Conservation (phyloP, 2,797 vertebrate genomes). For the Enteromius viviparus region DNA sequence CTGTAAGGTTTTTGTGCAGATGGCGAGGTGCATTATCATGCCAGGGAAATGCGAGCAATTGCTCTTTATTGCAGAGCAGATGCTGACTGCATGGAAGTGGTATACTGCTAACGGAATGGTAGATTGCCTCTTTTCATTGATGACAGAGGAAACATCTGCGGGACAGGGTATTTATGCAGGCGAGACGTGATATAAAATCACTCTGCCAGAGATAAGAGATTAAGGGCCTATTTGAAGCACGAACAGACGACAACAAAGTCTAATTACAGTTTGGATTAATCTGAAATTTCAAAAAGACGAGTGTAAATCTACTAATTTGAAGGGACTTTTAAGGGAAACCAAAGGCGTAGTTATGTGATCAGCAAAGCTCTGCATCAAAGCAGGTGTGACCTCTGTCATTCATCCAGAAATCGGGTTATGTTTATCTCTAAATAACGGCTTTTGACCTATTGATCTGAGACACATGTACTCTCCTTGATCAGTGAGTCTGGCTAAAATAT, state of each 20-base stretch:
- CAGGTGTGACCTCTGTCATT: constrained; percentile 31
- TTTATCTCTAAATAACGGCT: constrained; percentile 25
- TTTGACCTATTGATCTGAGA: constrained; percentile 48
- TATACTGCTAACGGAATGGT: constrained; percentile 75
- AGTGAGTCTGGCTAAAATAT: constrained; percentile 28
- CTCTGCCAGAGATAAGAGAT: constrained; percentile 60
- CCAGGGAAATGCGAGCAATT: constrained; percentile 72
- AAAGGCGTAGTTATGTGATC: not conserved
- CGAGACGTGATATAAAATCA: constrained; percentile 62
- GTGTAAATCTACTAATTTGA: constrained; percentile 30
- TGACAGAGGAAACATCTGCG: constrained; percentile 73
- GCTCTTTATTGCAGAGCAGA: constrained; percentile 78
- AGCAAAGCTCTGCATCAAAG: constrained; percentile 32
- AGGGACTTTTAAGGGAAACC: constrained; percentile 43
- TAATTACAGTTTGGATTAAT: constrained; percentile 56
- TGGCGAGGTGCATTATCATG: constrained; percentile 72
- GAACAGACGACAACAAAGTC: constrained; percentile 51
- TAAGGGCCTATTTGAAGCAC: constrained; percentile 61
- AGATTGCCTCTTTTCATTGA: constrained; percentile 75
- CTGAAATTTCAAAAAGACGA: constrained; percentile 55
- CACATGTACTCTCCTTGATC: constrained; percentile 2
- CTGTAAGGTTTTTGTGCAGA: constrained; percentile 64
- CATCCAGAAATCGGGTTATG: not conserved
- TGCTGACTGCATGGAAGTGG: constrained; percentile 72
- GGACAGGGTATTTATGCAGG: constrained; percentile 64